Conservation (phyloP, 2,888 invertebrate species). For the Nectonema munidae region DNA sequence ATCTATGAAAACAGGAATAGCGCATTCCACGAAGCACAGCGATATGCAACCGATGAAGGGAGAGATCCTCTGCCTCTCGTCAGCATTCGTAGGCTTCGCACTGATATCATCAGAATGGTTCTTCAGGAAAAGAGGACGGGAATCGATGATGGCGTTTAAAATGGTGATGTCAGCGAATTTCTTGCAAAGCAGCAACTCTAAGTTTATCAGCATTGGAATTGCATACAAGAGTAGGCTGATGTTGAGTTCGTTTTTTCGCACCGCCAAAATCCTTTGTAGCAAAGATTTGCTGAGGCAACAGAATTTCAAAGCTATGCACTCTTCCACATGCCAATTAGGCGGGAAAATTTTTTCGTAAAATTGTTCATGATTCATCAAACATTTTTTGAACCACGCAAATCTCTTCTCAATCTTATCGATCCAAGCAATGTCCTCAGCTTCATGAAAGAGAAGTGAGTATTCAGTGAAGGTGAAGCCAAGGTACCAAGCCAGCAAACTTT, state of each 20-base stretch:
- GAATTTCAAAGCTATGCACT: slow-evolving; percentile 58
- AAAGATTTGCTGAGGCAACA: slow-evolving; percentile 33
- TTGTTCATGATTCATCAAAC: slow-evolving; percentile 68
- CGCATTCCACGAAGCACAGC: slow-evolving; percentile 71
- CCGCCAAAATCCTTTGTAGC: no score
- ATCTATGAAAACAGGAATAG: no score
- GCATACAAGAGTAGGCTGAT: slow-evolving; percentile 67
- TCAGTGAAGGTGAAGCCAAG: slow-evolving; percentile 51
- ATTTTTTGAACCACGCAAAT: slow-evolving; percentile 61
- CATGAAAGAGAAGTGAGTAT: slow-evolving; percentile 62
- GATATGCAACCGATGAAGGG: slow-evolving; percentile 51
- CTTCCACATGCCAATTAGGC: slow-evolving; percentile 61
- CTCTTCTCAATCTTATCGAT: slow-evolving; percentile 64
- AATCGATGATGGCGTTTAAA: slow-evolving; percentile 17
- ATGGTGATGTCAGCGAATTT: slow-evolving; percentile 40
- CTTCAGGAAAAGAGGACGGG: slow-evolving; percentile 1
- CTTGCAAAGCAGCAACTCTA: slow-evolving; percentile 58
- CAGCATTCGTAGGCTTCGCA: slow-evolving; percentile 70
- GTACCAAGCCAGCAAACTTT: slow-evolving; percentile 35
- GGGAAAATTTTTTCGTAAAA: slow-evolving; percentile 57
- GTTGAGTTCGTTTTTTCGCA: slow-evolving; percentile 44
- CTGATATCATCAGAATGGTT: slow-evolving; percentile 22
- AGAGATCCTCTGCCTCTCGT: slow-evolving; percentile 30
- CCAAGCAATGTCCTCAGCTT: slow-evolving; percentile 81
- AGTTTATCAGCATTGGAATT: slow-evolving; percentile 65